Conservation (phyloP, 2,113 vertebrate species). For the Pristiophorus japonicus region DNA sequence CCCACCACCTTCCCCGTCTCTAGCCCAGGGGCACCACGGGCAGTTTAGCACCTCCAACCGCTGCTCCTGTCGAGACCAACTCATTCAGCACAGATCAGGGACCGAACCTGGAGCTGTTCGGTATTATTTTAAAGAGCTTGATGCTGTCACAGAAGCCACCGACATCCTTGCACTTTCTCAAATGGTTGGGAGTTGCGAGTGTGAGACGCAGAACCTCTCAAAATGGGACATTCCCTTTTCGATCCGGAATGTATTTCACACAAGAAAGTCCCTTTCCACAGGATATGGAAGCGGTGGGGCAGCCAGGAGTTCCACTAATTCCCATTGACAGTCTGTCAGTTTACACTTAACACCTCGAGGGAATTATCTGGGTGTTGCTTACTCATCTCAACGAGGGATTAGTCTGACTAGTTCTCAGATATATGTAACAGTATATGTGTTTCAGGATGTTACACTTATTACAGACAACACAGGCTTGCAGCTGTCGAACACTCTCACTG, state of each 20-base stretch:
- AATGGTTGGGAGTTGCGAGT: background rate
- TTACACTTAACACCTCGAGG: background rate
- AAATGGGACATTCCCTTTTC: too few relatives aligned
- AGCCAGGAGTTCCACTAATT: background rate
- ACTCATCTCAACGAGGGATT: constrained; percentile 6
- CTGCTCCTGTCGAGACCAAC: background rate
- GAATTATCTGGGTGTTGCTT: background rate
- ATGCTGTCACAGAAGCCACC: background rate
- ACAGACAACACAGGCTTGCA: background rate
- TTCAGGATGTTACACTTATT: constrained; percentile 32
- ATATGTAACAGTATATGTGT: constrained; percentile 5
- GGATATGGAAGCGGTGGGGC: background rate
- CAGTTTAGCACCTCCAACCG: background rate
- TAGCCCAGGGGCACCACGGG: background rate
- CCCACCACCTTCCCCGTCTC: background rate
- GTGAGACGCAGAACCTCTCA: too few relatives aligned
- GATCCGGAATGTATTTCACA: too few relatives aligned
- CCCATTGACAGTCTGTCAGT: background rate
- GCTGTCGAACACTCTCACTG: too few relatives aligned
- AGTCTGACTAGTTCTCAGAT: background rate
- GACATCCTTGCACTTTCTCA: background rate
- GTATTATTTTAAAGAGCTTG: background rate
- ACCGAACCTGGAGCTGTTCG: background rate
- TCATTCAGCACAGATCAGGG: background rate
- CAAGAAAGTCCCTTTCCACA: background rate